Conservation (phyloP, 1,140 invertebrate genomes). For the Bradynema listronoti region DNA sequence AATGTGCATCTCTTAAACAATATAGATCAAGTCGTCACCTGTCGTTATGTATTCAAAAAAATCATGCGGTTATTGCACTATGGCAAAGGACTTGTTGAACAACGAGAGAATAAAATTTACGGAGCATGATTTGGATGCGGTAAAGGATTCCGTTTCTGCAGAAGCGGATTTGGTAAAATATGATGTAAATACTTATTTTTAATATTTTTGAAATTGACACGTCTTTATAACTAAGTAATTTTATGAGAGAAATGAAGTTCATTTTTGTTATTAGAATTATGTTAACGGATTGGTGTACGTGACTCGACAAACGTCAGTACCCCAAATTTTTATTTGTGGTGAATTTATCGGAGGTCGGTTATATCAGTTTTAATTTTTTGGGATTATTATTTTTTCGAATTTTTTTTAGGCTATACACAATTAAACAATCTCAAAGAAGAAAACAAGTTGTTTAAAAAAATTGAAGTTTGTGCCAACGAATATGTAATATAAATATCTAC, state of each 20-base stretch:
- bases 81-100: conserved; percentile 34
- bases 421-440: conserved; percentile 31
- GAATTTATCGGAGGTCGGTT: conserved; percentile 43
- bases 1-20: neutral
- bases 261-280: conserved; percentile 26
- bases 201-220: neutral
- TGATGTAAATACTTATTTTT: conserved; percentile 22
- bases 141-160: conserved; percentile 8
- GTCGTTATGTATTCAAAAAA: conserved; percentile 42
- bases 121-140: conserved; percentile 36
- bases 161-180: conserved; percentile 18
- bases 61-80: conserved; percentile 41
- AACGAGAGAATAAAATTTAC: conserved; percentile 33
- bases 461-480: conserved; percentile 25
- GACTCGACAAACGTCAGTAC: conserved; percentile 32
- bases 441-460: conserved; percentile 21
- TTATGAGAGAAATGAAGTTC: conserved; percentile 8
- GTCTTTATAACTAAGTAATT: neutral
- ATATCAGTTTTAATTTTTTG: conserved; percentile 1
- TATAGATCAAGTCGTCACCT: conserved; percentile 33
- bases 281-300: conserved; percentile 36
- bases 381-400: neutral
- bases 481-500: conserved; percentile 7
- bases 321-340: conserved; percentile 45
- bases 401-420: conserved; percentile 40